These are phyloP conservation scores for Umimayanthus chanpuru DNA, from an alignment of 92 coral and sea anemone genomes.

Conservation along the genomic window DNA sequence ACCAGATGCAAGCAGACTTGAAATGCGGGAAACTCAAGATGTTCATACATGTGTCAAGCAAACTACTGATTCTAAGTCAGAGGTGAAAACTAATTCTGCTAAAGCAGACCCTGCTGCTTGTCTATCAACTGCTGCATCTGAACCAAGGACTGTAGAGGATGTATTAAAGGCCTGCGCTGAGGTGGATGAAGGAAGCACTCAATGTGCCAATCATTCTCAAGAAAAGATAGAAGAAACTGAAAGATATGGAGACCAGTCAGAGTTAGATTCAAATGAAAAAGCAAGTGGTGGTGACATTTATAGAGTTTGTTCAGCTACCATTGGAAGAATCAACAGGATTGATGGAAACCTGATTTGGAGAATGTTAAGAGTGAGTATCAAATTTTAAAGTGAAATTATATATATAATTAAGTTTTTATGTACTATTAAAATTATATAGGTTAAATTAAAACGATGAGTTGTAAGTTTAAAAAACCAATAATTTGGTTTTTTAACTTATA, in stretches of 20 bases:
- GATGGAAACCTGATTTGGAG: constrained; percentile 72
- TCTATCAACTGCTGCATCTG: background rate
- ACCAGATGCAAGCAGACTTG: too few species aligned
- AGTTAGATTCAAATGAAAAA: background rate
- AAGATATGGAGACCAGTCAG: background rate
- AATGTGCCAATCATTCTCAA: background rate
- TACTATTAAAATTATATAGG: too few species aligned
- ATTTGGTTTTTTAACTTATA: too few species aligned
- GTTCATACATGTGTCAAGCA: too few species aligned
- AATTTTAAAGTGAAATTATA: background rate
- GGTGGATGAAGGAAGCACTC: background rate
- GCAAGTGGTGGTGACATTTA: background rate
- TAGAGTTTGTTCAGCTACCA: background rate
- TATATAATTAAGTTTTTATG: background rate
- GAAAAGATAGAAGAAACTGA: background rate
- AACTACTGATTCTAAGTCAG: background rate
- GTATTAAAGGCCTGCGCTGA: background rate
- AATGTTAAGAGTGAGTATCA: constrained; percentile 70
- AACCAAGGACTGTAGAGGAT: background rate
- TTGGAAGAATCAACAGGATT: constrained; percentile 52
- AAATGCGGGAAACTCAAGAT: too few species aligned
- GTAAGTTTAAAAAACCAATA: too few species aligned
- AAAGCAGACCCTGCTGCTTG: background rate
- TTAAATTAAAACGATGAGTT: too few species aligned
- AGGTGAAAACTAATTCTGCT: background rate